phyloP scores from a whole-genome alignment of 2,888 invertebrate species.

The Papilio elwesi region DNA sequence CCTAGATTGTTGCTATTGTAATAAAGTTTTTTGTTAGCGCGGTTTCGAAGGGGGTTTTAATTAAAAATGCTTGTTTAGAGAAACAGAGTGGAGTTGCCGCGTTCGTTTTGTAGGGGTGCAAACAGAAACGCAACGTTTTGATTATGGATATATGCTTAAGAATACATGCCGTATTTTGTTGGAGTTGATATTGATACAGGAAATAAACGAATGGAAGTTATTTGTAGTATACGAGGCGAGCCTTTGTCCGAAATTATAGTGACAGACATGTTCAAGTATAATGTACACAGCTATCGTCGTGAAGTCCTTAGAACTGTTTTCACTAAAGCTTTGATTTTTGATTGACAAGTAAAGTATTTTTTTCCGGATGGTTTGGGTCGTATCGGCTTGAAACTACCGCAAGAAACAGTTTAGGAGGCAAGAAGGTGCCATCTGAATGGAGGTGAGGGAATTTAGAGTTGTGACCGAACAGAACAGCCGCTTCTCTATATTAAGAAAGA shows the following conservation, averaged over 20 bases:
- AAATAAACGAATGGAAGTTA: background rate
- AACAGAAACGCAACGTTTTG: constrained; percentile 25
- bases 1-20: constrained; percentile 83
- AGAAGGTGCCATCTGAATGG: no score
- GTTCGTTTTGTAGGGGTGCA: constrained; percentile 50
- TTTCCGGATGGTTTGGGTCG: no score
- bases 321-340: no score
- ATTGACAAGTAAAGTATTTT: no score
- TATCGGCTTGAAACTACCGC: no score
- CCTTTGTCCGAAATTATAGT: background rate
- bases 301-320: no score
- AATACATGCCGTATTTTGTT: background rate
- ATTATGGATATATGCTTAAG: constrained; percentile 12
- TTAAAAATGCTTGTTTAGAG: constrained; percentile 77
- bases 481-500: no score
- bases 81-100: constrained; percentile 57
- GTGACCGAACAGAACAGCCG: no score
- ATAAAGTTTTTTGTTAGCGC: constrained; percentile 73
- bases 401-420: no score
- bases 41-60: constrained; percentile 77
- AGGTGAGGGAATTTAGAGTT: no score
- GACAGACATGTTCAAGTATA: background rate
- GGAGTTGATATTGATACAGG: constrained; percentile 2
- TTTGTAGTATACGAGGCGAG: background rate
- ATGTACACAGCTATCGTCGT: no score